These are phyloP conservation scores for Acrocephalus arundinaceus DNA, from an alignment of 2,113 vertebrate genomes.

Conservation along the genomic window DNA sequence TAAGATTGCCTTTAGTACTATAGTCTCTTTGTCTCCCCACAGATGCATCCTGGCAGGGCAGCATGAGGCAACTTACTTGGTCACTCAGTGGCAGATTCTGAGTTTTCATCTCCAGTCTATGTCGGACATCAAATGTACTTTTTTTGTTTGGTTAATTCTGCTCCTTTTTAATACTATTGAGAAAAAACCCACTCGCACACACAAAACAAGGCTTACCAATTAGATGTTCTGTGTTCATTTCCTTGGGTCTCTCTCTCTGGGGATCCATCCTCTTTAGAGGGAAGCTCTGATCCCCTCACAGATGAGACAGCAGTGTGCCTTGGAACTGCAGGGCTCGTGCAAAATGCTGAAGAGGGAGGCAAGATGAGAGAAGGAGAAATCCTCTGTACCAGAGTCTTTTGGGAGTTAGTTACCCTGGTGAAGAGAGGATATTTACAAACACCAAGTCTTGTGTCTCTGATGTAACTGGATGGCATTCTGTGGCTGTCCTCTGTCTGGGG, in stretches of 20 bases:
- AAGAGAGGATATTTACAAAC: conserved; percentile 15
- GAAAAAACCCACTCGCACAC: rapidly evolving
- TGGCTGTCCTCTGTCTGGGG: rapidly evolving
- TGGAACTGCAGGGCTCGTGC: background rate
- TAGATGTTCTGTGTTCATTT: conserved; percentile 70
- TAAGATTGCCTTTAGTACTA: too few species aligned
- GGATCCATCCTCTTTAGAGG: conserved; percentile 51
- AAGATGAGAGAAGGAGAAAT: background rate
- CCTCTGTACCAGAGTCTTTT: rapidly evolving
- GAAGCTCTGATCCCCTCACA: background rate
- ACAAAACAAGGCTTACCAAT: conserved; percentile 75
- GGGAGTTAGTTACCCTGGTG: conserved; percentile 40
- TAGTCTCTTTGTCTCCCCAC: too few species aligned
- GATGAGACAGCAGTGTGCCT: background rate
- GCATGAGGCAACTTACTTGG: background rate
- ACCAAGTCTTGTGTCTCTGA: background rate
- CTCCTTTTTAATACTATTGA: background rate
- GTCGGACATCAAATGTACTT: rapidly evolving
- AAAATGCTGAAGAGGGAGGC: background rate
- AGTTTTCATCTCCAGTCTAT: background rate
- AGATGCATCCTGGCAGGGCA: background rate
- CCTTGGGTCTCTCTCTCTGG: conserved; percentile 2
- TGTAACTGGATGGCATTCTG: background rate
- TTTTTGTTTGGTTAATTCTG: background rate
- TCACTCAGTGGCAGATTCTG: background rate